Evolutionary conservation across 1,140 invertebrate species (phyloP), one percentile per base, ranked within the genome.

Genomic region (Reticulitermes speratus): DNA sequence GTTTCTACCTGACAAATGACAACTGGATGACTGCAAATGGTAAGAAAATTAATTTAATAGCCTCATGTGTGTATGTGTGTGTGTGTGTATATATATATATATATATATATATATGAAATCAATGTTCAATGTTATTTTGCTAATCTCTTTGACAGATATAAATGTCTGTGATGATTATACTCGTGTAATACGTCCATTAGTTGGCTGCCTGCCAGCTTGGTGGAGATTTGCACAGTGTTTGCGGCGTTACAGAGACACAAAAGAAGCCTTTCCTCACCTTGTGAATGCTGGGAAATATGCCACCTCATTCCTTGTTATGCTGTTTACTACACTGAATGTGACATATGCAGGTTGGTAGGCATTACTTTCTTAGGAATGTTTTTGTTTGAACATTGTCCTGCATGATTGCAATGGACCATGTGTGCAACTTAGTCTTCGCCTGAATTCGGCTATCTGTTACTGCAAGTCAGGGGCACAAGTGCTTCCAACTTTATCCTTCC

Each of bases 201-300:
- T 99, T 0, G 96, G 96, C 88, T 96, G 96, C 88, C 90, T 99
- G 14, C 99, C 99, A 0, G 98, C 98, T 0, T 99, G 98, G 97
- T 98, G 98, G 89, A 95, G 99, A 83, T 99, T 99, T 92, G 97
- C 98, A 44, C 99, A 99, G 90, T 99, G 99, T 89, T 90, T 99
- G 16, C 93, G 99, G 2, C 96, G 99, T 88, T 99, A 99, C 91
- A 91, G 95, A 0, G 97, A 98, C 90, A 96, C 96, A 0, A 94
- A 94, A 88, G 97, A 99, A 89, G 96, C 96, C 2, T 99, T 99
- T 91, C 98, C 98, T 0, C 98, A 99, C 92, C 91, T 98, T 59
- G 97, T 96, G 0, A 99, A 99, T 92, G 99, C 99, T 32, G 98
- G 97, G 83, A 99, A 99, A 93, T 99, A 99, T 91, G 97, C 98